Evolutionary conservation across 2,113 vertebrate species (phyloP).

Genomic region (Nothocercus julius): DNA sequence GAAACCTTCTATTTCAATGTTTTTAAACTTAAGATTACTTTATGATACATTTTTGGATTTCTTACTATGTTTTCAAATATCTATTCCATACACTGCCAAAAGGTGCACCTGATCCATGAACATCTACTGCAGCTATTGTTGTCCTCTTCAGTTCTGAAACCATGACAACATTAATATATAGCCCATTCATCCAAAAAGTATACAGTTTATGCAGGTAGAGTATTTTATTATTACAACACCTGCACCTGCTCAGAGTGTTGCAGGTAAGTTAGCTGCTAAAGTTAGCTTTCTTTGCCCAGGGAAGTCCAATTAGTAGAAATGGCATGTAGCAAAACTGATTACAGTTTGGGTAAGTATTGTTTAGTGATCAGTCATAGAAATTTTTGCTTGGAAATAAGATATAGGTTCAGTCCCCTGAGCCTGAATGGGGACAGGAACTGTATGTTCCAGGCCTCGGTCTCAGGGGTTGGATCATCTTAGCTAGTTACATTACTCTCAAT

Average conservation of each 20-base stretch:
- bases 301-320: background rate
- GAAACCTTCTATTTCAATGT: background rate
- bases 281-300: background rate
- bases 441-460: background rate
- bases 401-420: background rate
- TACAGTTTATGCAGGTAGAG: background rate
- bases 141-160: background rate
- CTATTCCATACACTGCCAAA: background rate
- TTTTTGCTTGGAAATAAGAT: background rate
- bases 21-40: background rate
- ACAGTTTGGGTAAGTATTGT: background rate
- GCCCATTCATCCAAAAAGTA: background rate
- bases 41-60: background rate
- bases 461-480: background rate
- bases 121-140: background rate
- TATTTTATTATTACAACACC: background rate
- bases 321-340: background rate
- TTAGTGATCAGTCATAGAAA: background rate
- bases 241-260: background rate
- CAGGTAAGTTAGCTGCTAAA: background rate
- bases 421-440: background rate
- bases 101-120: background rate
- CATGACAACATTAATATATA: background rate
- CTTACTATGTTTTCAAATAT: background rate
- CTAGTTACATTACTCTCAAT: background rate